Percentiles rank a stretch among this genome's conserved stretches.
phyloP scores from a whole-genome alignment of 2,113 vertebrate genomes.

The Empidonax traillii region DNA sequence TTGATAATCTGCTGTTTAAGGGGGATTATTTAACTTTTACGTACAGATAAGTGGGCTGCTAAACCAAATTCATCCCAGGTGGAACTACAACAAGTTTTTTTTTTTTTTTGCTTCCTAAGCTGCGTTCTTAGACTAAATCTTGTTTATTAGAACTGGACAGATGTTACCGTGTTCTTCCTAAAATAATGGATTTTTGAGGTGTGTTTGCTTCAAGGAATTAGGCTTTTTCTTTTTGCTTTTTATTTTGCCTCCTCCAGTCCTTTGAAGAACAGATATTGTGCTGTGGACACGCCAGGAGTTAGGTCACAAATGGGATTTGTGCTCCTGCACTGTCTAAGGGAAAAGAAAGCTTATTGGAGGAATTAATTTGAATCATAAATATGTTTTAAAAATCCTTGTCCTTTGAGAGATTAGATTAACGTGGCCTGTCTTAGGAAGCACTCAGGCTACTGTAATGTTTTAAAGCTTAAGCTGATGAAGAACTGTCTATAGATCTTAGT shows the following conservation, averaged over 20 bases:
- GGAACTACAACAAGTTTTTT: not conserved
- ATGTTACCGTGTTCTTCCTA: not conserved
- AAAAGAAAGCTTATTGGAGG: not conserved
- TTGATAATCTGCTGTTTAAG: slow-evolving; percentile 42
- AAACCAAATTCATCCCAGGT: slow-evolving; percentile 49
- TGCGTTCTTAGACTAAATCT: not conserved
- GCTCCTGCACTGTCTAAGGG: not conserved
- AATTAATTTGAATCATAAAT: not conserved
- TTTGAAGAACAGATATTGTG: not conserved
- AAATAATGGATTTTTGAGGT: not conserved
- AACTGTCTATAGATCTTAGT: not conserved
- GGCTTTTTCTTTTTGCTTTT: not conserved
- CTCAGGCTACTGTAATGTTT: not conserved
- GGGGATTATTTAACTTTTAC: slow-evolving; percentile 30
- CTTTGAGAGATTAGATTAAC: not conserved
- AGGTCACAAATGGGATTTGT: not conserved
- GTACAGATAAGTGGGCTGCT: slow-evolving; percentile 25
- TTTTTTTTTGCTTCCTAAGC: not conserved
- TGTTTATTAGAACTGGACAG: not conserved
- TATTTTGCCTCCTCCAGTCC: rapidly evolving
- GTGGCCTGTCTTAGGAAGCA: not conserved
- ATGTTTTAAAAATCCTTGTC: not conserved
- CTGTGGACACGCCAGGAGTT: not conserved
- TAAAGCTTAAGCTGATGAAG: not conserved
- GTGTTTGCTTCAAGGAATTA: not conserved